A percentile compares a stretch with the other conserved stretches of the same genome.
Conservation (phyloP, 2,888 invertebrate species). For the Andrena dorsata region DNA sequence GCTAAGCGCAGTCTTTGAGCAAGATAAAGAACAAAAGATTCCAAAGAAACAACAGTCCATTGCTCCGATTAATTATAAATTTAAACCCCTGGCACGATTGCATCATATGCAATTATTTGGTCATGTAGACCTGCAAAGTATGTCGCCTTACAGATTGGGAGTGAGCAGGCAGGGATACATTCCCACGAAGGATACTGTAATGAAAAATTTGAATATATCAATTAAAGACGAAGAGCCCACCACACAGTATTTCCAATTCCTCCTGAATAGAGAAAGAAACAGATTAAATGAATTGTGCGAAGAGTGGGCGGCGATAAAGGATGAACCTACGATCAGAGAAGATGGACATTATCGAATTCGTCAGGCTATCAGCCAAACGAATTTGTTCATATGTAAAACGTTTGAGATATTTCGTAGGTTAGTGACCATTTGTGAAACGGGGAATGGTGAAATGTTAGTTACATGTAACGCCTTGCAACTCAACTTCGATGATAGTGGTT, state of each 20-base stretch:
- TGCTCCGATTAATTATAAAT: slow-evolving; percentile 87
- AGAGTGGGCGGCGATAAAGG: slow-evolving; percentile 86
- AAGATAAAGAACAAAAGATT: background rate
- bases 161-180: slow-evolving; percentile 56
- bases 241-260: slow-evolving; percentile 84
- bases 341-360: slow-evolving; percentile 87
- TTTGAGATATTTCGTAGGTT: slow-evolving; percentile 90
- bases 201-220: slow-evolving; percentile 77
- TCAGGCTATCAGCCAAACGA: slow-evolving; percentile 92
- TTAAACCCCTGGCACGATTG: slow-evolving; percentile 85
- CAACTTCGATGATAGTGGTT: slow-evolving; percentile 66
- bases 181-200: slow-evolving; percentile 79
- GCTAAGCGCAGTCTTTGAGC: slow-evolving; percentile 61
- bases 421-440: slow-evolving; percentile 83
- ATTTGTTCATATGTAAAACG: slow-evolving; percentile 91
- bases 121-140: slow-evolving; percentile 32
- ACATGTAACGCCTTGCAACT: slow-evolving; percentile 89
- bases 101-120: slow-evolving; percentile 73
- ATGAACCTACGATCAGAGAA: slow-evolving; percentile 84
- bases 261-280: slow-evolving; percentile 86
- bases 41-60: slow-evolving; percentile 82
- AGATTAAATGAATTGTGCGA: slow-evolving; percentile 86
- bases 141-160: slow-evolving; percentile 13
- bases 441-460: slow-evolving; percentile 86
- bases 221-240: slow-evolving; percentile 70